A percentile compares a stretch with the other conserved stretches of the same genome.
Conservation (phyloP, 2,888 invertebrate genomes). For the Cylloceria caligata region DNA sequence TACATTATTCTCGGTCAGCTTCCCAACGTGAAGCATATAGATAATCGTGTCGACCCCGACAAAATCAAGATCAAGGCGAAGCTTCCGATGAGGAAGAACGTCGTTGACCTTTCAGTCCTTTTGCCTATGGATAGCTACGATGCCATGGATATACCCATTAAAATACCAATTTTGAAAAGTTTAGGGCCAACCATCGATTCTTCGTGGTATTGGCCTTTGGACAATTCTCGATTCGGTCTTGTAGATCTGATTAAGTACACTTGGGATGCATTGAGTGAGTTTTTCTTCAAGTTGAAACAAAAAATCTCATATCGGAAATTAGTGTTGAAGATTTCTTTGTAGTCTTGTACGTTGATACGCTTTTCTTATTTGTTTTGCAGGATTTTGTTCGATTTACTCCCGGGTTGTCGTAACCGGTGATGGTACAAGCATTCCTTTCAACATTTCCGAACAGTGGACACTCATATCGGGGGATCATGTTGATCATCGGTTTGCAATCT, state of each 20-base stretch:
- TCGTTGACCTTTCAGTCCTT: conserved; percentile 74
- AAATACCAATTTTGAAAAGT: conserved; percentile 57
- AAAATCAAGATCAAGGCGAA: conserved; percentile 73
- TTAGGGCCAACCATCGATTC: conserved; percentile 62
- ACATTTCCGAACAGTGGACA: conserved; percentile 79
- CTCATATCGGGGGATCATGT: conserved; percentile 78
- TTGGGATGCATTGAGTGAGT: conserved; percentile 61
- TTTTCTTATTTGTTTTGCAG: conserved; percentile 69
- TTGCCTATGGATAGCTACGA: conserved; percentile 76
- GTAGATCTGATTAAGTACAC: conserved; percentile 66
- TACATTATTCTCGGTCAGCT: conserved; percentile 36
- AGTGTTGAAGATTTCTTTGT: background rate
- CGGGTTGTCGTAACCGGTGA: conserved; percentile 72
- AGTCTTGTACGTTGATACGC: background rate
- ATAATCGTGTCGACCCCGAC: conserved; percentile 71
- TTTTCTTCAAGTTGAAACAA: background rate
- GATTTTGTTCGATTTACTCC: conserved; percentile 78
- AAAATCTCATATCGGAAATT: background rate
- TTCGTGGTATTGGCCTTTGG: conserved; percentile 68
- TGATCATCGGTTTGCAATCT: conserved; percentile 78
- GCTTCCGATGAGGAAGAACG: conserved; percentile 73
- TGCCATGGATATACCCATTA: conserved; percentile 73
- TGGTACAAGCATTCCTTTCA: conserved; percentile 69
- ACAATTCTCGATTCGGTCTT: conserved; percentile 75
- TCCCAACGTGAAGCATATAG: conserved; percentile 67